Base-by-base conservation (phyloP, 1,140 invertebrate genomes). In the Drosophila athabasca region DNA sequence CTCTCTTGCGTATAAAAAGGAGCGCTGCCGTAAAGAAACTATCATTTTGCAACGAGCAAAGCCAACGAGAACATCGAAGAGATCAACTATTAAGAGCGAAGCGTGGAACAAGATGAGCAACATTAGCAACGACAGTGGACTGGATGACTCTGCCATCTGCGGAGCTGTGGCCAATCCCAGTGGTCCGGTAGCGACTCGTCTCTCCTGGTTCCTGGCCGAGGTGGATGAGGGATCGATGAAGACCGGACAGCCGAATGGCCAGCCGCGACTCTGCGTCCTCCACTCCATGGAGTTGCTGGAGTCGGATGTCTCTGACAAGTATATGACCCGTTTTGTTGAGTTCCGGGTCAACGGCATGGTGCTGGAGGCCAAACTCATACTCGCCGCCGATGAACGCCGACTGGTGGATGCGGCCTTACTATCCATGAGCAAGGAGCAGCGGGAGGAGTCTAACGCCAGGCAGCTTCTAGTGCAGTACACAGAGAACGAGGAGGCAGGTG, bases 131-230 rank as follows among this genome's bases (percentile, higher is more conserved):
- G 71, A 88, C 8, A 83, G 72, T 44, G 83, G 82, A 5, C 22
- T 81, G 48, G 77, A 82, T 26, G 78, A 81, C 35, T 77, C 81
- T 6, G 73, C 81, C 11, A 77, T 35, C 35, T 22, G 73, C 19
- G 71, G 46, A 3, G 50, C 44, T 11, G 61, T 41, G 17, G 59
- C 22, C 15, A 66, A 61, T 52, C 44, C 60, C 11, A 35, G 29
- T 51, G 60, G 6, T 3, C 45, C 44, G 6, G 50, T 73, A 4
- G 68, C 79, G 22, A 88, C 83, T 22, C 82, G 88, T 13, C 54
- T 90, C 9, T 90, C 88, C 11, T 90, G 88, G 88, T 90, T 90
- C 26, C 64, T 90, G n/a, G 79, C 88, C 22, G 88, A 90, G 13
- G 78, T 90, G 48, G 88, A 90, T 17, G 87, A 87, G 2, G 87